Conservation (phyloP, 2,888 invertebrate genomes). For the Pristionchus japonicus region DNA sequence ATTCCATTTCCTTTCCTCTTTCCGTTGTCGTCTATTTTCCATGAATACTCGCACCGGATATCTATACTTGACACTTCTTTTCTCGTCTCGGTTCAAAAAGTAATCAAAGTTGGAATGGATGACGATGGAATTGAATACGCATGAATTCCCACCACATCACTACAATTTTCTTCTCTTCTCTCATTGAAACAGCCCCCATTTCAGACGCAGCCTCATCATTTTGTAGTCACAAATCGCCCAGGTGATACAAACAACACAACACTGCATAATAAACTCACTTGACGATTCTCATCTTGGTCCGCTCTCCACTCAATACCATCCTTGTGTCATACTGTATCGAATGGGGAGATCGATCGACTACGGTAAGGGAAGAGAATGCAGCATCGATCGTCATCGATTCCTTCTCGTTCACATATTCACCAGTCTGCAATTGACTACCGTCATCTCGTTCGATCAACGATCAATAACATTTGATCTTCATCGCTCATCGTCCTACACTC, state of each 20-base stretch:
- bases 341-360: conserved; percentile 38
- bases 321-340: conserved; percentile 40
- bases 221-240: not conserved
- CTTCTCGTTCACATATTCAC: not conserved
- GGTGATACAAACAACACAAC: not conserved
- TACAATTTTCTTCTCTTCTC: not conserved
- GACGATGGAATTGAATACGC: not conserved
- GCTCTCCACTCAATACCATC: conserved; percentile 31
- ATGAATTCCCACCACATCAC: not conserved
- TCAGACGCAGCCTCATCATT: not conserved
- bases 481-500: not conserved
- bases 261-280: conserved; percentile 7
- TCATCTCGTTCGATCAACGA: not conserved
- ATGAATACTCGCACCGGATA: not conserved
- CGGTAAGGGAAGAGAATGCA: conserved; percentile 29
- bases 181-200: not conserved
- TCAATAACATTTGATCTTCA: not conserved
- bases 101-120: conserved; percentile 5
- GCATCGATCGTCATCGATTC: conserved; percentile 39
- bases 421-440: not conserved
- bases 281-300: conserved; percentile 31
- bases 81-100: not conserved
- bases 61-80: conserved; percentile 18
- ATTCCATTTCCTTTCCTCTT: not conserved
- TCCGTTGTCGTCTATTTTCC: not conserved